Percentiles rank a stretch among this genome's conserved stretches.
These are phyloP conservation scores for Notothenia coriiceps DNA, from an alignment of 2,113 vertebrate species.

Conservation along the genomic window DNA sequence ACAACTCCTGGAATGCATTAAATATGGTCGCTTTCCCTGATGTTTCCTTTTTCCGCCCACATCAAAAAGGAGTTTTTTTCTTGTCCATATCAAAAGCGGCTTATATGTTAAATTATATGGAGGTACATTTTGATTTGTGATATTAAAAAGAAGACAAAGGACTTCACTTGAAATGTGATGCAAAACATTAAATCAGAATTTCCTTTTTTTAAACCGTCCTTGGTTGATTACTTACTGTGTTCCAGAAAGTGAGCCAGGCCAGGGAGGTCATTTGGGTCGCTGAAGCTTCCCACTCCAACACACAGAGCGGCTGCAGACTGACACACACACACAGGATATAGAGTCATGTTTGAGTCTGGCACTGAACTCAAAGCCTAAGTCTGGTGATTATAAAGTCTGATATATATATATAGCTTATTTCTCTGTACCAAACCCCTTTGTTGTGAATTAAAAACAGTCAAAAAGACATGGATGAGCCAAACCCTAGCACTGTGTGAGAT, in stretches of 20 bases:
- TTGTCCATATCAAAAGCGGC: neutral
- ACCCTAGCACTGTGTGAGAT: neutral
- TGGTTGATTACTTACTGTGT: slow-evolving; percentile 89
- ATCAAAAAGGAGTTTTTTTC: neutral
- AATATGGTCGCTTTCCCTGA: slow-evolving; percentile 1
- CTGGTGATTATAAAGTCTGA: neutral
- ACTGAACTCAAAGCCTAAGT: neutral
- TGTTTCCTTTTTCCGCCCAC: neutral
- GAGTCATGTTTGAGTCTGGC: slow-evolving; percentile 14
- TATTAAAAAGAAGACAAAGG: neutral
- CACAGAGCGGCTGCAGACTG: slow-evolving; percentile 97
- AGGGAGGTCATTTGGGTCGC: slow-evolving; percentile 94
- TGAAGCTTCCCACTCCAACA: slow-evolving; percentile 96
- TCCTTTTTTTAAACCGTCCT: neutral
- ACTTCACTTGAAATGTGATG: neutral
- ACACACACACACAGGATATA: slow-evolving; percentile 48
- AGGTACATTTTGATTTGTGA: neutral
- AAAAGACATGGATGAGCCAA: neutral
- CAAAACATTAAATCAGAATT: neutral
- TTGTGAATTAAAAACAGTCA: neutral
- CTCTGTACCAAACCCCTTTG: neutral
- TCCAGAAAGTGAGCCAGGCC: slow-evolving; percentile 99
- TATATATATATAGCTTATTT: neutral
- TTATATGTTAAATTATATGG: neutral
- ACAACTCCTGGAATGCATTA: slow-evolving; percentile 3